Percentiles rank a stretch among this genome's conserved stretches.
Conservation (phyloP, 1,140 invertebrate species). For the Drosophila asahinai region DNA sequence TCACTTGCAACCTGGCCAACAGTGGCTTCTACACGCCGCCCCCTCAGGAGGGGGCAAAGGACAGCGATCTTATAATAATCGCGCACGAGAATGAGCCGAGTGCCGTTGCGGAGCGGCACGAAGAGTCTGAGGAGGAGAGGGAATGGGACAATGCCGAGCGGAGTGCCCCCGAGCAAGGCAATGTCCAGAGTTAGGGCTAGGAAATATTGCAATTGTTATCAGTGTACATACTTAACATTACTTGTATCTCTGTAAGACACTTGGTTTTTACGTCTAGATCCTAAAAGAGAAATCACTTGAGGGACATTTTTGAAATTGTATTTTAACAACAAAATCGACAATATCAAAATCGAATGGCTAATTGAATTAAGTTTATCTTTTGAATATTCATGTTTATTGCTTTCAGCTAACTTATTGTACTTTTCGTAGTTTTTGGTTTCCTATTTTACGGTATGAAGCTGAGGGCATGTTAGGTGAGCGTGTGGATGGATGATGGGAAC, state of each 20-base stretch:
- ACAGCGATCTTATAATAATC: background rate
- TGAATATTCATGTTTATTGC: slow-evolving; percentile 41
- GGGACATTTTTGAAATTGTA: background rate
- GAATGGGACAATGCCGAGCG: slow-evolving; percentile 12
- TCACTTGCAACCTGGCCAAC: slow-evolving; percentile 28
- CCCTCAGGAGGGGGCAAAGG: background rate
- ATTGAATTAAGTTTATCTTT: background rate
- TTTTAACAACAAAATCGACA: slow-evolving; percentile 6
- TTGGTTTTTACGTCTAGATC: slow-evolving; percentile 3
- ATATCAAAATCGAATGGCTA: background rate
- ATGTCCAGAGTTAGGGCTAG: slow-evolving; percentile 5
- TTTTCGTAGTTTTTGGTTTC: slow-evolving; percentile 40
- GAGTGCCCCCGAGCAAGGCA: slow-evolving; percentile 1
- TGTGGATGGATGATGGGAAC: slow-evolving; percentile 30
- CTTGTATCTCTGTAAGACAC: slow-evolving; percentile 7
- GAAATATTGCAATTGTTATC: slow-evolving; percentile 43
- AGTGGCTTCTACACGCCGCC: slow-evolving; percentile 5
- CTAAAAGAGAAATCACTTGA: background rate
- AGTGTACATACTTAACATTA: slow-evolving; percentile 7
- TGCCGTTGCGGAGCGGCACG: background rate
- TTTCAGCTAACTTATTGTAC: slow-evolving; percentile 49
- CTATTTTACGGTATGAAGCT: slow-evolving; percentile 38
- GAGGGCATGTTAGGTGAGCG: slow-evolving; percentile 17
- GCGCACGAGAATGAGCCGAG: background rate
- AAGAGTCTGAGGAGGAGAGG: slow-evolving; percentile 9